Evolutionary conservation across 2,113 vertebrate genomes (phyloP), one percentile per base, ranked within the genome.

Genomic region (Phoenicopterus ruber): DNA sequence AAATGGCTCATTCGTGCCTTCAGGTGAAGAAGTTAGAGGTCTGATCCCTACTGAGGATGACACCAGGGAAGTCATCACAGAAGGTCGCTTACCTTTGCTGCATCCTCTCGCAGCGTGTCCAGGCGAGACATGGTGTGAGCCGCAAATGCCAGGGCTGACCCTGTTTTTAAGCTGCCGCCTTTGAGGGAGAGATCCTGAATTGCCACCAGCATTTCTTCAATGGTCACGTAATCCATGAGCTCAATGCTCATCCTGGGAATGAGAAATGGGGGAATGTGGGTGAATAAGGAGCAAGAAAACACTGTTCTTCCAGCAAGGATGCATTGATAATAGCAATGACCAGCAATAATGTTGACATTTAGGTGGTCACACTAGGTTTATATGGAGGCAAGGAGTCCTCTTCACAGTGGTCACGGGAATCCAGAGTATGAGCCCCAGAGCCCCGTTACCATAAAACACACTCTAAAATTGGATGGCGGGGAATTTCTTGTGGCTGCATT

Each of bases 221-320:
- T 34, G 36, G 98, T 98, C 86, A 80, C 90, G 8, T 98, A 98
- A 96, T 99, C 99, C 0, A 98, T 98, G 97, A 99, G 94, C 79
- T 98, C 98, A 9, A 98, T 98, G 0, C 85, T 97, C 98, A 99
- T 99, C 97, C 99, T 99, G 96, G 74, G 18, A 86, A 72, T 46
- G 77, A 34, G 72, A 76, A 73, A 73, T 20, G 9, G 67, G 22
- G 28, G 28, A 49, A 40, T 24, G 52, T 0, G 7, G 3, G 20
- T 28, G 46, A 40, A 66, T 7, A 19, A 86, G 15, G 72, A 61
- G 40, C 12, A 18, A 49, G 36, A 47, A 49, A 82, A 70, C 24
- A n/a, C 6, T 13, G 28, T 9, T 19, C 19, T 31, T 49, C n/a
- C 21, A 44, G 10, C 32, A 72, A 86, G 18, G 38, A 22, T 32